These are phyloP conservation scores for Pantelozetes paolii DNA, from an alignment of 2,888 invertebrate species.

Conservation along the genomic window DNA sequence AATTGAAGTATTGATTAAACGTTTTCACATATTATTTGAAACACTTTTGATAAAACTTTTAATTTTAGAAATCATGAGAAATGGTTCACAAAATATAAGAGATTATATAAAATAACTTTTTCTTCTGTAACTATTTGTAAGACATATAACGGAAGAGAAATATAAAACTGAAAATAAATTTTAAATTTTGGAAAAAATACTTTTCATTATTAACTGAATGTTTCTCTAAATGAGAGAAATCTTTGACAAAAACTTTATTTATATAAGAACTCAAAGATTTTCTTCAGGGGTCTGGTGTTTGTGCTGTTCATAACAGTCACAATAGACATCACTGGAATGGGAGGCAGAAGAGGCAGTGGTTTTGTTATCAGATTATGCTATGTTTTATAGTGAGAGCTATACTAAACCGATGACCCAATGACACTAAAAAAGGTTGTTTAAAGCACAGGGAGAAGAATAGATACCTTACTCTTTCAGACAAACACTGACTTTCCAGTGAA, in stretches of 20 bases:
- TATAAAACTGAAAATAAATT: too few species aligned
- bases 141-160: too few species aligned
- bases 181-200: too few species aligned
- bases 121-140: too few species aligned
- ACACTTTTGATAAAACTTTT: too few species aligned
- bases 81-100: too few species aligned
- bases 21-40: too few species aligned
- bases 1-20: too few species aligned
- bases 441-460: background rate
- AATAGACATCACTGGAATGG: background rate
- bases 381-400: background rate
- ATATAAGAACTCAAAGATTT: background rate
- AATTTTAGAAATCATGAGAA: too few species aligned
- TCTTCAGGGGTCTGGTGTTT: background rate
- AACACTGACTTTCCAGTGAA: background rate
- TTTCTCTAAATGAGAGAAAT: background rate
- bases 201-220: too few species aligned
- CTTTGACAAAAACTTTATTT: background rate
- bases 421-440: conserved; percentile 37
- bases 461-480: background rate
- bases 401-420: conserved; percentile 22
- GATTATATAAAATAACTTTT: too few species aligned
- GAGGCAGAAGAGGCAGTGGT: conserved; percentile 12
- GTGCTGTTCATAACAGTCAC: background rate
- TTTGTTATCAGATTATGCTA: background rate